A percentile compares a stretch with the other conserved stretches of the same genome.
Evolutionary conservation across 1,140 invertebrate genomes (phyloP).

Genomic region (Bombus confusus): DNA sequence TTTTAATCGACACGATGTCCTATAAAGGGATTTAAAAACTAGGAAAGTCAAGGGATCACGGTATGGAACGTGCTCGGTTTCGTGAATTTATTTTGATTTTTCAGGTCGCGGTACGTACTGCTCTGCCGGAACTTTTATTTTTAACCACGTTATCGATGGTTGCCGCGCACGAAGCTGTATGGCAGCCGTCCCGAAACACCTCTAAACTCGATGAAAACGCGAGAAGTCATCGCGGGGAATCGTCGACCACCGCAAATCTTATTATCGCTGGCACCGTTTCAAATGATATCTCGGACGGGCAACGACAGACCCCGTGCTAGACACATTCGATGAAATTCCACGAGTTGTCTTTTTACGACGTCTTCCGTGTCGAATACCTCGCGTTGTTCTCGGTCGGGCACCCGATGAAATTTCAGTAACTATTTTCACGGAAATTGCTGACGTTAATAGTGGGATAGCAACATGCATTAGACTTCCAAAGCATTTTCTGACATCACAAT

Average conservation of each 20-base stretch:
- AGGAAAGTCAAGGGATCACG: neutral
- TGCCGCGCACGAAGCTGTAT: neutral
- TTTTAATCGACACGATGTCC: neutral
- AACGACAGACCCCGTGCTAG: neutral
- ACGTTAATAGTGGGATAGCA: neutral
- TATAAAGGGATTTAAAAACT: constrained; percentile 6
- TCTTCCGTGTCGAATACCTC: constrained; percentile 2
- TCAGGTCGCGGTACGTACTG: neutral
- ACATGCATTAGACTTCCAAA: neutral
- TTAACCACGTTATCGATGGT: constrained; percentile 21
- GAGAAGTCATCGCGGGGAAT: constrained; percentile 39
- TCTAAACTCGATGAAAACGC: constrained; percentile 33
- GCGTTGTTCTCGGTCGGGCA: neutral
- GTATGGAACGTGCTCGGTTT: neutral
- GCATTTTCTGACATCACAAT: no score
- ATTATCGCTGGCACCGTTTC: constrained; percentile 37
- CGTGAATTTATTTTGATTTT: constrained; percentile 6
- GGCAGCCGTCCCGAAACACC: neutral
- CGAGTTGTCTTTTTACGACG: constrained; percentile 11
- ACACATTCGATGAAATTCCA: constrained; percentile 17
- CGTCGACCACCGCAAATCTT: constrained; percentile 41
- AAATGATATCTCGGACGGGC: constrained; percentile 30
- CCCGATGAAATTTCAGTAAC: neutral
- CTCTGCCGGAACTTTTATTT: constrained; percentile 23
- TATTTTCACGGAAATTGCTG: neutral